phyloP scores from a whole-genome alignment of 2,888 invertebrate species.

The Tetheella fluctuosa region DNA sequence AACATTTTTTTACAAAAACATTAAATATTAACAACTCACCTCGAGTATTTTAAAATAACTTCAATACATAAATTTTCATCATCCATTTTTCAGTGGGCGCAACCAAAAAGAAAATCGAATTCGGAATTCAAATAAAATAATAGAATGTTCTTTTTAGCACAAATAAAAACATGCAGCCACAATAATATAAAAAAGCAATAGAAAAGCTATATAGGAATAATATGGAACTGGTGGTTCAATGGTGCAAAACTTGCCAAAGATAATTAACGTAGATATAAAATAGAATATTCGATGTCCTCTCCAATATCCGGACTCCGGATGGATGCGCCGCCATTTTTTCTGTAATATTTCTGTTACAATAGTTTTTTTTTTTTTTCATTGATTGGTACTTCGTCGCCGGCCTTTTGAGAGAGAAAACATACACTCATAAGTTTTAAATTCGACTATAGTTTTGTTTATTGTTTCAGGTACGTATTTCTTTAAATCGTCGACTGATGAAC shows the following conservation, averaged over 20 bases:
- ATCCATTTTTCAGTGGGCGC: neutral
- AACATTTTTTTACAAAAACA: too few species aligned
- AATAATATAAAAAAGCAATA: neutral
- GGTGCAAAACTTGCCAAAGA: constrained; percentile 64
- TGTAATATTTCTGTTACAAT: constrained; percentile 47
- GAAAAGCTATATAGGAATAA: neutral
- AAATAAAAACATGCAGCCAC: neutral
- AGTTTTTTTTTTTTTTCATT: constrained; percentile 36
- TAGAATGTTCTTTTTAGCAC: neutral
- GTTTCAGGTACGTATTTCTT: neutral
- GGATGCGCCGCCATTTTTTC: constrained; percentile 61
- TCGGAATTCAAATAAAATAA: neutral
- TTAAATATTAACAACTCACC: too few species aligned
- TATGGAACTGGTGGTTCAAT: constrained; percentile 39
- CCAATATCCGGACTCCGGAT: constrained; percentile 66
- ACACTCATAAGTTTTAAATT: neutral
- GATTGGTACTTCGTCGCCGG: constrained; percentile 23
- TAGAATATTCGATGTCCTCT: constrained; percentile 69
- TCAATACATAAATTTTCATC: neutral
- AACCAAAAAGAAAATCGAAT: neutral
- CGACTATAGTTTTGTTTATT: neutral
- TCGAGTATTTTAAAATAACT: too few species aligned
- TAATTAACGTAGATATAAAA: constrained; percentile 80
- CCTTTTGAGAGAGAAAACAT: constrained; percentile 20
- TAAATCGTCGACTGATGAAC: too few species aligned